A percentile compares a stretch with the other conserved stretches of the same genome.
phyloP scores from a whole-genome alignment of 2,888 invertebrate species.

The Hymenopus coronatus region DNA sequence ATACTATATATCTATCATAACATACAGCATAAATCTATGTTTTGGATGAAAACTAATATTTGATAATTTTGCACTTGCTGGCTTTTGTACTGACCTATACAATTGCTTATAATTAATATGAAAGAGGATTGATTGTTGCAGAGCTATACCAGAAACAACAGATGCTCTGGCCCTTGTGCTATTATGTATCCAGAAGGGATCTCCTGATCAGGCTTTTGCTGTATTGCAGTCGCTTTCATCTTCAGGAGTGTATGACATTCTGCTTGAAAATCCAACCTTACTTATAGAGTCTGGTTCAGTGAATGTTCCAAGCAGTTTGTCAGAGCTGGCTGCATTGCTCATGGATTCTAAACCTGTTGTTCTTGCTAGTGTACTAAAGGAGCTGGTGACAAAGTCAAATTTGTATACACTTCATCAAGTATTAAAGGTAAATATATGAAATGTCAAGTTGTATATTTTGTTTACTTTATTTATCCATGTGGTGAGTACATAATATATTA shows the following conservation, averaged over 20 bases:
- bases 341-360: conserved; percentile 51
- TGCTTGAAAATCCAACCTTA: conserved; percentile 51
- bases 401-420: conserved; percentile 43
- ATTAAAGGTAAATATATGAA: conserved; percentile 36
- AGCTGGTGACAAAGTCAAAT: conserved; percentile 47
- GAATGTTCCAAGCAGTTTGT: conserved; percentile 43
- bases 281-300: conserved; percentile 47
- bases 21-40: no score
- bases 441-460: no score
- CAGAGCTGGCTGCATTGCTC: conserved; percentile 54
- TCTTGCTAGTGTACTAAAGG: conserved; percentile 51
- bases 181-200: conserved; percentile 54
- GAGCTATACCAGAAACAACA: conserved; percentile 26
- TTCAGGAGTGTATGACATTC: conserved; percentile 45
- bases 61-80: no score
- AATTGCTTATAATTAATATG: no score
- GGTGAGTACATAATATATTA: no score
- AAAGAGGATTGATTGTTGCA: background rate
- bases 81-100: no score
- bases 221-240: conserved; percentile 48
- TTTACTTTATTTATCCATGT: no score
- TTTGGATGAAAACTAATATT: no score
- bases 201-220: conserved; percentile 49
- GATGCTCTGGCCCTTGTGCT: conserved; percentile 49
- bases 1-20: no score